Evolutionary conservation across 2,797 vertebrate species (phyloP).

Genomic region (Bradypodion pumilum): DNA sequence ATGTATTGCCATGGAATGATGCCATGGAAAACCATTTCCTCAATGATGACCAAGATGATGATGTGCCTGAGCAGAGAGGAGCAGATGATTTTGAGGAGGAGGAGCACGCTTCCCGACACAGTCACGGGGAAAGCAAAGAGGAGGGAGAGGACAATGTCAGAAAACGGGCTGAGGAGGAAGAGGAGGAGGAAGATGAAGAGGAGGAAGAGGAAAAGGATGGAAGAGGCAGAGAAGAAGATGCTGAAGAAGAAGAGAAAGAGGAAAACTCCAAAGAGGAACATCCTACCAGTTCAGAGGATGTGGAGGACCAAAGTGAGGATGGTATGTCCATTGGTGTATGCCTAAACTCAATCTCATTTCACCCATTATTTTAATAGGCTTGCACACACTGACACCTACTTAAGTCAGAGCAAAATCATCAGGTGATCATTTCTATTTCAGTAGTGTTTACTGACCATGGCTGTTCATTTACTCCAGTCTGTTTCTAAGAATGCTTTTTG

Average conservation of each 20-base stretch:
- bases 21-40: slow-evolving; percentile 49
- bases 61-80: slow-evolving; percentile 34
- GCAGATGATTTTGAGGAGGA: slow-evolving; percentile 40
- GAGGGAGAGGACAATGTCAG: slow-evolving; percentile 23
- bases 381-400: neutral
- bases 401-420: neutral
- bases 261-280: slow-evolving; percentile 51
- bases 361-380: neutral
- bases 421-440: neutral
- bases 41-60: slow-evolving; percentile 44
- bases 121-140: slow-evolving; percentile 58
- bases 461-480: neutral
- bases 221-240: slow-evolving; percentile 26
- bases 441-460: neutral
- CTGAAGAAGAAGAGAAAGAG: slow-evolving; percentile 25
- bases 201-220: slow-evolving; percentile 55
- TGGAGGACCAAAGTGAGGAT: slow-evolving; percentile 67
- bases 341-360: rapidly evolving
- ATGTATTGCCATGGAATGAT: slow-evolving; percentile 37
- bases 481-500: neutral
- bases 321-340: slow-evolving; percentile 57
- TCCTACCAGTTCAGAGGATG: slow-evolving; percentile 61
- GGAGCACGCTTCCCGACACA: slow-evolving; percentile 48
- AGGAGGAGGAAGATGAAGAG: slow-evolving; percentile 15
- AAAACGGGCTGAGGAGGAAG: slow-evolving; percentile 59